These are phyloP conservation scores for Pseudochromis fuscus DNA, from an alignment of 2,797 vertebrate species.

Conservation along the genomic window DNA sequence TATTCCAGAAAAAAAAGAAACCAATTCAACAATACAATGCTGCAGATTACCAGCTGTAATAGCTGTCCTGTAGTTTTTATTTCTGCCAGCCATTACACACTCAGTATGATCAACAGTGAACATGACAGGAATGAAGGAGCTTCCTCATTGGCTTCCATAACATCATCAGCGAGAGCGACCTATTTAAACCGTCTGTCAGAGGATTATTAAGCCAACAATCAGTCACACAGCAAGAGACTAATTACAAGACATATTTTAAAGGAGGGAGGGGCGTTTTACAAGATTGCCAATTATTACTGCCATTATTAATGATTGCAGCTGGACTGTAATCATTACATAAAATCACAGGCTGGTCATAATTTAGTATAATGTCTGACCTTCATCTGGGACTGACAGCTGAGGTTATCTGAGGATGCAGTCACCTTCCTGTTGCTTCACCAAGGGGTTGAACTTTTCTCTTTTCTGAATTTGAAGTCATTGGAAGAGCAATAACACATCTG, in stretches of 20 bases:
- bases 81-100: slow-evolving; percentile 16
- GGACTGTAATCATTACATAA: slow-evolving; percentile 8
- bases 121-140: slow-evolving; percentile 38
- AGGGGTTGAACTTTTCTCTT: too few relatives aligned
- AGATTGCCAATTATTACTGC: slow-evolving; percentile 27
- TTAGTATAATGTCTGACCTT: slow-evolving; percentile 50
- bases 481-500: too few relatives aligned
- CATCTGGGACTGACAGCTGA: slow-evolving; percentile 47
- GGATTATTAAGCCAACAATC: slow-evolving; percentile 53
- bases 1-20: too few relatives aligned
- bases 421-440: not conserved
- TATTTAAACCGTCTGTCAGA: slow-evolving; percentile 42
- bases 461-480: too few relatives aligned
- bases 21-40: too few relatives aligned
- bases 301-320: slow-evolving; percentile 50
- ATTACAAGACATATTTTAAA: slow-evolving; percentile 37
- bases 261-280: slow-evolving; percentile 17
- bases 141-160: slow-evolving; percentile 30
- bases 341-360: slow-evolving; percentile 39
- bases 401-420: slow-evolving; percentile 48
- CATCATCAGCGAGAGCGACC: slow-evolving; percentile 32
- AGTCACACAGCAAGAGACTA: slow-evolving; percentile 41
- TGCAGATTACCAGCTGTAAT: too few relatives aligned
- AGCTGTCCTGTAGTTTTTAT: slow-evolving; percentile 14
- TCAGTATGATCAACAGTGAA: slow-evolving; percentile 34